Evolutionary conservation across 2,113 vertebrate species (phyloP).

Genomic region (Chroicocephalus ridibundus): DNA sequence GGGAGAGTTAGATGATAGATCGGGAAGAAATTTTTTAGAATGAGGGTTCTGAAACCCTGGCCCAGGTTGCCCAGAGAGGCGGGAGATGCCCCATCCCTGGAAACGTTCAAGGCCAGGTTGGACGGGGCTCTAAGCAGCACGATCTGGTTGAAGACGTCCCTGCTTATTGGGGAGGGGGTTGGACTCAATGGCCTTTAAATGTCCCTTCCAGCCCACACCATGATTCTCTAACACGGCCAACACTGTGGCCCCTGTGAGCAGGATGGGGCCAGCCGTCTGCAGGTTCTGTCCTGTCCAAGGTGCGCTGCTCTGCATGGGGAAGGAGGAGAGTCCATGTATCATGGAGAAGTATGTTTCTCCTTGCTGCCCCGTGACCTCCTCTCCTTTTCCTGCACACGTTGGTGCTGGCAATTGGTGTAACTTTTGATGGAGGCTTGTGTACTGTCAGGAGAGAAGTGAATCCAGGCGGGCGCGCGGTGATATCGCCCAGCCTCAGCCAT

Average conservation of each 20-base stretch:
- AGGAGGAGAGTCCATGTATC: not conserved
- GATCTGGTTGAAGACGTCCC: no score
- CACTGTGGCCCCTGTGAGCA: accelerated
- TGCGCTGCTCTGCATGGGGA: not conserved
- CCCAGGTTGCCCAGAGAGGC: not conserved
- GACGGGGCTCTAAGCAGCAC: no score
- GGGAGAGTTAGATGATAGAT: not conserved
- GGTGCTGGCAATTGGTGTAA: not conserved
- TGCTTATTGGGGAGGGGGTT: no score
- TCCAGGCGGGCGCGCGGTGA: not conserved
- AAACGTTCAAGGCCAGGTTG: not conserved
- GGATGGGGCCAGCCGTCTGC: no score
- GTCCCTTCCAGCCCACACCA: no score
- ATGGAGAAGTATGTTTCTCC: accelerated
- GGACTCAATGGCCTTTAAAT: no score
- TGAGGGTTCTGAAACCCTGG: not conserved
- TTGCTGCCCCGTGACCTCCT: not conserved
- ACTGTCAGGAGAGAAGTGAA: not conserved
- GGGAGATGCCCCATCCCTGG: not conserved
- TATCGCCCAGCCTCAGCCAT: no score
- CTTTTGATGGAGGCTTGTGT: not conserved
- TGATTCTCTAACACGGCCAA: not conserved
- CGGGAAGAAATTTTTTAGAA: not conserved
- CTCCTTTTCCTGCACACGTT: accelerated
- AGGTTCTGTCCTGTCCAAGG: no score